A percentile compares a stretch with the other conserved stretches of the same genome.
These are phyloP conservation scores for Chloroceryle aenea DNA, from an alignment of 2,113 vertebrate species.

Conservation along the genomic window DNA sequence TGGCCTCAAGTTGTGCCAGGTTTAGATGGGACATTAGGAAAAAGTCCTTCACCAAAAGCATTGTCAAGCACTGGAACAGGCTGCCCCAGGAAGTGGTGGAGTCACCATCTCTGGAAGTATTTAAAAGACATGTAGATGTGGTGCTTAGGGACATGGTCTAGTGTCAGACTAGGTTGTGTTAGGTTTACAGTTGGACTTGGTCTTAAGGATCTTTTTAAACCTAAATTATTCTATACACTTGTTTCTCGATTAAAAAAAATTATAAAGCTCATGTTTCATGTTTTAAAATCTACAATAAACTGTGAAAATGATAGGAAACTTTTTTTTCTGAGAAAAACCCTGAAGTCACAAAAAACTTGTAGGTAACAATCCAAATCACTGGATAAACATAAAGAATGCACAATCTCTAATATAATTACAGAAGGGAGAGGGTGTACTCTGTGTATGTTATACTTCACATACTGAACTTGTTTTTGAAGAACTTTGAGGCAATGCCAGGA, in stretches of 20 bases:
- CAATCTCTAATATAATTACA: neutral
- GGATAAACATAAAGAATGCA: neutral
- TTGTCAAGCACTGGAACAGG: neutral
- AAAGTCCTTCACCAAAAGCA: neutral
- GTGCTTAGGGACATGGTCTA: neutral
- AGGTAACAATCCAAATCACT: neutral
- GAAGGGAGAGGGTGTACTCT: neutral
- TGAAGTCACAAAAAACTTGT: neutral
- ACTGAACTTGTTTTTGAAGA: neutral
- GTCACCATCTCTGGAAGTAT: neutral
- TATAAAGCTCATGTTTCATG: neutral
- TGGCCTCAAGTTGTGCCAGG: neutral
- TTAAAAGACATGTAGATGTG: neutral
- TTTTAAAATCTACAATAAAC: neutral
- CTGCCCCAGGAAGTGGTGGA: neutral
- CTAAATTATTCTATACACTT: neutral
- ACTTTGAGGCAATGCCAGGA: neutral
- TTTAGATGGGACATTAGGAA: neutral
- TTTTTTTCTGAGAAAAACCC: neutral
- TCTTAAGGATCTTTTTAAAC: neutral
- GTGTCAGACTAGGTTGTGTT: neutral
- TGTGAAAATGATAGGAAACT: neutral
- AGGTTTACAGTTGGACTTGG: neutral
- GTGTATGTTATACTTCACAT: neutral
- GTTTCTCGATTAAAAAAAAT: neutral